Conservation (phyloP, 1,140 invertebrate species). For the Drosophila santomea region DNA sequence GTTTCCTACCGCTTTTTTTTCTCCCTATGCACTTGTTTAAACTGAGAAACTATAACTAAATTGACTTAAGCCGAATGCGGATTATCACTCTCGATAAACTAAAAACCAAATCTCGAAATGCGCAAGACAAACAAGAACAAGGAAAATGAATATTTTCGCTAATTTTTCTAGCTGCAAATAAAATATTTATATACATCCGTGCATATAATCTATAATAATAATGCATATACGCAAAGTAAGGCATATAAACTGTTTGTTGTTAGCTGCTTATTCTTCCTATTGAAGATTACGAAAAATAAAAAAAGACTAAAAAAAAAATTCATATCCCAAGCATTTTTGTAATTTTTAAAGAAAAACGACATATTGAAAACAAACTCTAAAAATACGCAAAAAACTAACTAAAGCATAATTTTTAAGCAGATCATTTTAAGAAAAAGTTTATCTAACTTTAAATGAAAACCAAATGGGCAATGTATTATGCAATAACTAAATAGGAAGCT, state of each 20-base stretch:
- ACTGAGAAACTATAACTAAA: conserved; percentile 35
- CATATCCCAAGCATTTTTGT: conserved; percentile 52
- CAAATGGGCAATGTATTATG: conserved; percentile 48
- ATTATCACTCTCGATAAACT: conserved; percentile 31
- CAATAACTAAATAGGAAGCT: conserved; percentile 46
- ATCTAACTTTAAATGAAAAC: conserved; percentile 42
- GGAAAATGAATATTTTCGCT: conserved; percentile 46
- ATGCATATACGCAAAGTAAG: conserved; percentile 43
- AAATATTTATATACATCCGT: conserved; percentile 54
- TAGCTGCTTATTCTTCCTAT: conserved; percentile 82
- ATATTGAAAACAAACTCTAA: conserved; percentile 36
- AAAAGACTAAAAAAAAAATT: conserved; percentile 22
- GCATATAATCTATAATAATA: conserved; percentile 49
- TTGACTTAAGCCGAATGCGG: conserved; percentile 40
- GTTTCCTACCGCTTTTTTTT: conserved; percentile 40
- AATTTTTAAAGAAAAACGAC: conserved; percentile 49
- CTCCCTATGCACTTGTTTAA: conserved; percentile 50
- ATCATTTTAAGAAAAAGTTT: conserved; percentile 42
- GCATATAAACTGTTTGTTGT: conserved; percentile 78
- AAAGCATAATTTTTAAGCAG: conserved; percentile 18
- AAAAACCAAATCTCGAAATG: conserved; percentile 21
- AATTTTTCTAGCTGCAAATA: conserved; percentile 55
- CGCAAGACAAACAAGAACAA: conserved; percentile 36
- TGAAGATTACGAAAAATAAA: conserved; percentile 65
- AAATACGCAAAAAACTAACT: conserved; percentile 20